These are phyloP conservation scores for Nasalis larvatus DNA, from an alignment of 2,113 vertebrate genomes.

Conservation along the genomic window DNA sequence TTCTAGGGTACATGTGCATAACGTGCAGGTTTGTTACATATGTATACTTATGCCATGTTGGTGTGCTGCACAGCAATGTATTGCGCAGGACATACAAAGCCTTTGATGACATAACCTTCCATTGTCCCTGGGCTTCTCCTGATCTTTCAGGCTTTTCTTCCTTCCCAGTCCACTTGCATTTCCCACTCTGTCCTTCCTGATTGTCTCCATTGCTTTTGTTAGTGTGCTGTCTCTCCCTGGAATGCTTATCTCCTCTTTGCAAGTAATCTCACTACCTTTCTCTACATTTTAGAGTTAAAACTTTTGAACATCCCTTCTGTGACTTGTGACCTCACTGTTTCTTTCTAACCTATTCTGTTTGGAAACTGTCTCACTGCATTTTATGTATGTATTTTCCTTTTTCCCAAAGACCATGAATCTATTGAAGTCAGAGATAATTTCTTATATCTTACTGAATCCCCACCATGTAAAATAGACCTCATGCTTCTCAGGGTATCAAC, in stretches of 20 bases:
- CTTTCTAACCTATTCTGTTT: neutral
- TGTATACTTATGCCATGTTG: too few species aligned
- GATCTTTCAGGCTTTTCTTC: too few species aligned
- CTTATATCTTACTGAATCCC: neutral
- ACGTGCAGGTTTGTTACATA: too few species aligned
- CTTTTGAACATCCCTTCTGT: neutral
- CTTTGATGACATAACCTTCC: neutral
- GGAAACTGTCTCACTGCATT: neutral
- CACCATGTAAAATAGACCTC: neutral
- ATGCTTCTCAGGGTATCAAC: neutral
- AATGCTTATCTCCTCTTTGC: neutral
- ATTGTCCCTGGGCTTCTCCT: neutral
- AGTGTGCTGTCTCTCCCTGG: neutral
- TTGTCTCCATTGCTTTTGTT: neutral
- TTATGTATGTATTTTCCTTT: neutral
- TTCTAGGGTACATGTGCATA: too few species aligned
- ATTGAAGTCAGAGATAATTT: neutral
- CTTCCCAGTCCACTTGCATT: neutral
- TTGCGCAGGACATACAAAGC: too few species aligned
- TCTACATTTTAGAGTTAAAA: neutral
- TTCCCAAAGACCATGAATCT: neutral
- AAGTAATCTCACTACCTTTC: neutral
- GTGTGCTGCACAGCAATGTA: too few species aligned
- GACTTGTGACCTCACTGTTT: neutral
- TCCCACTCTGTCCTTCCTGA: neutral